phyloP scores from a whole-genome alignment of 2,113 vertebrate species.

The Grantiella picta region DNA sequence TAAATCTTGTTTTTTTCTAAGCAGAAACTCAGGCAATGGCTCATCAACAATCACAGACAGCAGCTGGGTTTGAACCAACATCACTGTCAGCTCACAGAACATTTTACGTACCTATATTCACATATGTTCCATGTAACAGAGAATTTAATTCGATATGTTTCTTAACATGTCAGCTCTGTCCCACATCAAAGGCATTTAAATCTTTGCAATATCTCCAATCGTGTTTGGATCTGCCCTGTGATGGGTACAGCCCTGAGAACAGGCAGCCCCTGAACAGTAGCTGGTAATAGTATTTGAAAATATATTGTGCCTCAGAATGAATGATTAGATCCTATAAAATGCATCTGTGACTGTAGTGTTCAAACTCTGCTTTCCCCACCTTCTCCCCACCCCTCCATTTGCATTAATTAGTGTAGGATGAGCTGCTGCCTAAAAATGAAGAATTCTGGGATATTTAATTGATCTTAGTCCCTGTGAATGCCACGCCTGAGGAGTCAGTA shows the following conservation, averaged over 20 bases:
- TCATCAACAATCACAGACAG: background rate
- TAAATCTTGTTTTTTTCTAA: background rate
- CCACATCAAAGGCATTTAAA: background rate
- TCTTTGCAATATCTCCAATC: background rate
- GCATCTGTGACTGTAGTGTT: conserved; percentile 25
- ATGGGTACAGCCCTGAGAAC: background rate
- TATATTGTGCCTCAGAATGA: conserved; percentile 6
- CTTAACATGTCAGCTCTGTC: background rate
- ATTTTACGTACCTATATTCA: background rate
- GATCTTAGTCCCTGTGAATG: background rate
- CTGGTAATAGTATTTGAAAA: background rate
- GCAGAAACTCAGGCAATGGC: background rate
- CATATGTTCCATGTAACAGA: background rate
- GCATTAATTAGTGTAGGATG: conserved; percentile 14
- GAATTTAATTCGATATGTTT: background rate
- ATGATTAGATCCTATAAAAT: conserved; percentile 18
- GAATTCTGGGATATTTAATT: background rate
- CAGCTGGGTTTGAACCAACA: background rate
- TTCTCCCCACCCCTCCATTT: background rate
- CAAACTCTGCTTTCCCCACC: background rate
- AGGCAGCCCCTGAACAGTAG: background rate
- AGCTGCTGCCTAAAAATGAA: conserved; percentile 7
- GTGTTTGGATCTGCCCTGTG: background rate
- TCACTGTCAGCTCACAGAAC: background rate
- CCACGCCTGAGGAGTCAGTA: background rate